A percentile compares a stretch with the other conserved stretches of the same genome.
These are phyloP conservation scores for Wiebesia pumilae DNA, from an alignment of 1,140 invertebrate genomes.

Conservation along the genomic window DNA sequence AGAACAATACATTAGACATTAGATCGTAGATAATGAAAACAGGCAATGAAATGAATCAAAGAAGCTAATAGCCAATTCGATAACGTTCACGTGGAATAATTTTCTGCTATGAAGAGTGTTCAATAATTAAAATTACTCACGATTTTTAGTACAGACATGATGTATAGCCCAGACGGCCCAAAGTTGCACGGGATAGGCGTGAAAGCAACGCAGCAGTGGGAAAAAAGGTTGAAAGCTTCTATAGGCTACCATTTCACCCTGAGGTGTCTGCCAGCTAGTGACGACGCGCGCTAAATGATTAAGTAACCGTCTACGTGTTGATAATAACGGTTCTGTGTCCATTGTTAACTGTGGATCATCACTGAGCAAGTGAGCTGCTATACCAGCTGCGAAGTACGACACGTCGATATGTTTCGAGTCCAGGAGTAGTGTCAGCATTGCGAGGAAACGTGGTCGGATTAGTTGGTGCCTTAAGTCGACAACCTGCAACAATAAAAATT, in stretches of 20 bases:
- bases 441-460: constrained; percentile 80
- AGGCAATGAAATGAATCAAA: too few relatives aligned
- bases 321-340: constrained; percentile 55
- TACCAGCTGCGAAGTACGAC: constrained; percentile 89
- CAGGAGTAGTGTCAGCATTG: constrained; percentile 79
- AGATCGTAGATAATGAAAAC: too few relatives aligned
- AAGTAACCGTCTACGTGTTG: constrained; percentile 76
- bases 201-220: constrained; percentile 78
- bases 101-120: too few relatives aligned
- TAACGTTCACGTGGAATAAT: not conserved
- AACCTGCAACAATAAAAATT: constrained; percentile 61
- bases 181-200: constrained; percentile 82
- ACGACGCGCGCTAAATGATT: constrained; percentile 78
- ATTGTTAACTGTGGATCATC: constrained; percentile 77
- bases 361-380: constrained; percentile 85
- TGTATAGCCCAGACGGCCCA: constrained; percentile 91
- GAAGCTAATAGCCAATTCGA: not conserved
- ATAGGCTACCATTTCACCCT: constrained; percentile 90
- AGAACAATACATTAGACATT: too few relatives aligned
- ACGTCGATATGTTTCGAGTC: constrained; percentile 85
- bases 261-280: constrained; percentile 82
- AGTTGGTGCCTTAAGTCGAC: constrained; percentile 76
- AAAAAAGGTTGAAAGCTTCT: constrained; percentile 88
- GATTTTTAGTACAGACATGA: constrained; percentile 88
- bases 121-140: constrained; percentile 70